These are phyloP conservation scores for Blennius ocellaris DNA, from an alignment of 2,113 vertebrate species.

Conservation along the genomic window DNA sequence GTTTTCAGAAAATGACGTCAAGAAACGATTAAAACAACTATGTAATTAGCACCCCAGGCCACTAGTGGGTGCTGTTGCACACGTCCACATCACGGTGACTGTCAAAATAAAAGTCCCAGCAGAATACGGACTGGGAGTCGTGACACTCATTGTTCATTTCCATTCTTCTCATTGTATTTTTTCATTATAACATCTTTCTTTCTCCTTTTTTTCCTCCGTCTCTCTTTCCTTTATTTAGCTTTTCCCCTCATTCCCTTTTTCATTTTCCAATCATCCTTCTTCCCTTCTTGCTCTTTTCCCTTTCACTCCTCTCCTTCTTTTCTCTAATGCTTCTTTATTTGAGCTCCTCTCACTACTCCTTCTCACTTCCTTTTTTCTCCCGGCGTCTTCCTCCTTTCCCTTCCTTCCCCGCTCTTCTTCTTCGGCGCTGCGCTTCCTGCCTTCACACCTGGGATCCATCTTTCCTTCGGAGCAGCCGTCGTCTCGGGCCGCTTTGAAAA, in stretches of 20 bases:
- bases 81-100: too few relatives aligned
- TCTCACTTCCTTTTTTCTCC: too few relatives aligned
- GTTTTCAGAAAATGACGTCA: too few relatives aligned
- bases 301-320: neutral
- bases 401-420: neutral
- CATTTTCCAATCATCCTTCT: neutral
- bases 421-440: neutral
- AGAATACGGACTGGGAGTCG: too few relatives aligned
- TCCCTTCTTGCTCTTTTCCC: neutral
- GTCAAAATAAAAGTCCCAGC: too few relatives aligned
- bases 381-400: neutral
- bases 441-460: constrained; percentile 71
- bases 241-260: neutral
- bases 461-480: constrained; percentile 40
- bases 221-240: neutral
- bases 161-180: too few relatives aligned
- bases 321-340: too few relatives aligned
- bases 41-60: too few relatives aligned
- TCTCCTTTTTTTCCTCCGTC: neutral
- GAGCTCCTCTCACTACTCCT: too few relatives aligned
- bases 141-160: too few relatives aligned
- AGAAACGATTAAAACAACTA: too few relatives aligned
- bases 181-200: neutral
- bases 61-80: too few relatives aligned
- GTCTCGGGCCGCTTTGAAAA: constrained; percentile 67